Evolutionary conservation across 2,888 invertebrate species (phyloP).

Genomic region (Chaetogeoica ovagalla): DNA sequence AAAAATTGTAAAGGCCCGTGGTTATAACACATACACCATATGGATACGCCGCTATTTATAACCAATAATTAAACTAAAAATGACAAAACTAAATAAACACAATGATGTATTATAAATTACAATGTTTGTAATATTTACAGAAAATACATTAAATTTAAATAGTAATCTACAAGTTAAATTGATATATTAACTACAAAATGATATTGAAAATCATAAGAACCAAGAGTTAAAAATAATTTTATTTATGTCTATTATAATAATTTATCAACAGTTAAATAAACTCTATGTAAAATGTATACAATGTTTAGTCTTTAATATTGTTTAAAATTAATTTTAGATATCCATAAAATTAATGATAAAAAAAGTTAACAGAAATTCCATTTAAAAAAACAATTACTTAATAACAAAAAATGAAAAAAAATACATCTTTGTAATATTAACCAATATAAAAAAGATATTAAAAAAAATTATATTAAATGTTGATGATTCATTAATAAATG

Average conservation of each 20-base stretch:
- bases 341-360: not conserved
- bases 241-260: not conserved
- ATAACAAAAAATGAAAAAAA: conserved; percentile 3
- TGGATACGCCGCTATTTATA: too few relatives aligned
- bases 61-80: too few relatives aligned
- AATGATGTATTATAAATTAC: not conserved
- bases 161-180: not conserved
- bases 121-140: not conserved
- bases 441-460: conserved; percentile 33
- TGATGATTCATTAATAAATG: not conserved
- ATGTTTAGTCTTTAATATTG: not conserved
- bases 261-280: not conserved
- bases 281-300: not conserved
- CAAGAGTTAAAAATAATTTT: not conserved
- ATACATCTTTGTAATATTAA: not conserved
- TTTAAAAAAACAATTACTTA: not conserved
- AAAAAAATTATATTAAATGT: not conserved
- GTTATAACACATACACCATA: too few relatives aligned
- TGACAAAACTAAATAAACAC: too few relatives aligned
- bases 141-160: not conserved
- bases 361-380: not conserved
- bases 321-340: not conserved
- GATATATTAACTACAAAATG: not conserved
- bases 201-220: not conserved
- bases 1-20: too few relatives aligned